A percentile compares a stretch with the other conserved stretches of the same genome.
Evolutionary conservation across 2,888 invertebrate genomes (phyloP).

Genomic region (Orthosia cruda): DNA sequence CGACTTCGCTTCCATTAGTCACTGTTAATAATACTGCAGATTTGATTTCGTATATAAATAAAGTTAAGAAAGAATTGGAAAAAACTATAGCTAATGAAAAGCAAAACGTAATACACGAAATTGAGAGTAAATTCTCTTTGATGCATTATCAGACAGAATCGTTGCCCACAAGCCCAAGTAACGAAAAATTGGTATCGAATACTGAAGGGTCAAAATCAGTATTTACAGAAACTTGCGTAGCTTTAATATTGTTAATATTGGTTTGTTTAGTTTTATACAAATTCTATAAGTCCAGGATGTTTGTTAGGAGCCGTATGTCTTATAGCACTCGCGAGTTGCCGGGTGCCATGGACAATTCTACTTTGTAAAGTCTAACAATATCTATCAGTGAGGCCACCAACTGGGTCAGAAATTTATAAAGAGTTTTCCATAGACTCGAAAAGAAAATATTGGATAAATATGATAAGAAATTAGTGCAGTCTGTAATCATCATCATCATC

Average conservation of each 20-base stretch:
- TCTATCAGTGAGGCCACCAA: neutral
- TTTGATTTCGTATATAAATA: conserved; percentile 68
- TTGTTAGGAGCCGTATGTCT: conserved; percentile 68
- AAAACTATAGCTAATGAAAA: conserved; percentile 68
- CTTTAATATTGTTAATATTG: conserved; percentile 74
- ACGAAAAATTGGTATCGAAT: conserved; percentile 64
- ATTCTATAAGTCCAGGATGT: conserved; percentile 73
- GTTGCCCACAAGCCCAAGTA: conserved; percentile 41
- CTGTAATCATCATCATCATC: too few species aligned
- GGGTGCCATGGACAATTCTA: conserved; percentile 75
- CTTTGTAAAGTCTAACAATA: conserved; percentile 60
- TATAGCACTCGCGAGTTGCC: conserved; percentile 75
- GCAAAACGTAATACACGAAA: conserved; percentile 68
- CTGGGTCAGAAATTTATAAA: too few species aligned
- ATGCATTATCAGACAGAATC: conserved; percentile 44
- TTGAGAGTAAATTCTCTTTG: conserved; percentile 65
- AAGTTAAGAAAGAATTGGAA: conserved; percentile 70
- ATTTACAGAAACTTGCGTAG: conserved; percentile 73
- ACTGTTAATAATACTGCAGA: conserved; percentile 66
- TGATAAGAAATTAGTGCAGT: neutral
- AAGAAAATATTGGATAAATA: neutral
- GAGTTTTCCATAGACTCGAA: too few species aligned
- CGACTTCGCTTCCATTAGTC: conserved; percentile 18
- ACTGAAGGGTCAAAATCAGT: conserved; percentile 54
- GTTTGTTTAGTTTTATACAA: conserved; percentile 72